Evolutionary conservation across 2,888 invertebrate genomes (phyloP), one percentile per base, ranked within the genome.

Genomic region (Rhynchonema sp.): DNA sequence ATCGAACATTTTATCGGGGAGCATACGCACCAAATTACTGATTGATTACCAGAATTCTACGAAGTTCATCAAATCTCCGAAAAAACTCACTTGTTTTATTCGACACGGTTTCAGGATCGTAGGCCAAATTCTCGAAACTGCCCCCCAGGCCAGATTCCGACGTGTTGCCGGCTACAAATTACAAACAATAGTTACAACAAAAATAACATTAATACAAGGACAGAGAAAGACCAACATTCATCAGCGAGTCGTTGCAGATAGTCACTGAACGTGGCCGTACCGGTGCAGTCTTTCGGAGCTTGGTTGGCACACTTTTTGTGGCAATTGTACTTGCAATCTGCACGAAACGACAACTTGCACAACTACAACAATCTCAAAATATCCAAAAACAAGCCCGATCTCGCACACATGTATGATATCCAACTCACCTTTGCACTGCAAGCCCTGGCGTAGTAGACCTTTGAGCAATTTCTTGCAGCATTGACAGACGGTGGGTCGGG

Each of bases 401-500:
- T n/a, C n/a, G n/a, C n/a, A n/a, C n/a, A n/a, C n/a, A n/a, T n/a
- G n/a, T n/a, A n/a, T n/a, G n/a, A n/a, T n/a, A n/a, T n/a, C n/a
- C n/a, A n/a, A 46, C 62, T 57, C 61, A 78, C 78, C 96, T 75
- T 86, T 84, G 76, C 98, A 98, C 76, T 96, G 96, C 67, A 91
- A 78, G 61, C 96, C 96, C 78, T 96, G 94, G 49, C 79, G 68
- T 78, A 94, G 91, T 57, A 96, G 79, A 0, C 96, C 96, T 66
- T 86, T 85, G 64, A 98, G 81, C 68, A 98, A 81, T 77, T 90
- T 90, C 77, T 90, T 89, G 80, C 96, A 98, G 75, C 84, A 82
- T 68, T 91, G 87, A 74, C 98, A 98, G 26, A 96, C 85, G 0
- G 96, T 98, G 59, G 94, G 98, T 57, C 89, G 81, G 56, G 90